These are phyloP conservation scores for mouse (Mus musculus) DNA, from an alignment of 2,113 vertebrate species.

Conservation along the genomic window GRCm39 chr1:72537501-72538000, in stretches of 20 bases:
- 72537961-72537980: too few relatives aligned
- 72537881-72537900: too few relatives aligned
- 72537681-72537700: background rate
- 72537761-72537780: background rate
- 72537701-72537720: background rate
- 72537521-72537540: background rate
- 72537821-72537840: background rate
- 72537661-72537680: background rate
- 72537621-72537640: background rate
- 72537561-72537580: background rate
- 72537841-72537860: background rate
- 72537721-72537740: background rate
- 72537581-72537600: conserved; percentile 1
- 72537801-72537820: background rate
- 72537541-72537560: background rate
- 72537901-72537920: background rate
- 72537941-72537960: too few relatives aligned
- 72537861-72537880: background rate
- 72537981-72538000: too few relatives aligned
- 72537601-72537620: background rate
- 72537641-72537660: background rate
- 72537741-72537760: background rate
- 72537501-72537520: background rate
- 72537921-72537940: background rate
- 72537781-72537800: background rate